phyloP scores from a whole-genome alignment of 2,113 vertebrate genomes.

The Hucho hucho region DNA sequence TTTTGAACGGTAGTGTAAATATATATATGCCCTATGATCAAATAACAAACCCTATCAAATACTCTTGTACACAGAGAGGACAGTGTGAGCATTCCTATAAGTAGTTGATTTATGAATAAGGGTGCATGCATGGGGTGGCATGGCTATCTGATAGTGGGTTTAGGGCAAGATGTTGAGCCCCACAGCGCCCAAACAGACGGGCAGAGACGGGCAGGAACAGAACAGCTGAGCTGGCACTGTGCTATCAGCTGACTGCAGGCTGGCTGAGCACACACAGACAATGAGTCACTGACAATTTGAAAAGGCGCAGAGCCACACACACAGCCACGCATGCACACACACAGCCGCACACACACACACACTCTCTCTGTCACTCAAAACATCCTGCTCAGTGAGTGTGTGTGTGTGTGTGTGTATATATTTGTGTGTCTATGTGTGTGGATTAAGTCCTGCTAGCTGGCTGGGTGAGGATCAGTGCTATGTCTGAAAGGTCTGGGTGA shows the following conservation, averaged over 20 bases:
- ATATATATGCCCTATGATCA: no score
- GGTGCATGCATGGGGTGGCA: not conserved
- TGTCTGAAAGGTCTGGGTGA: not conserved
- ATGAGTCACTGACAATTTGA: not conserved
- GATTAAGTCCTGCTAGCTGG: not conserved
- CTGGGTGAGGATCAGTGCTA: not conserved
- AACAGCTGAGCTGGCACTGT: conserved; percentile 65
- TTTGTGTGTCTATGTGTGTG: not conserved
- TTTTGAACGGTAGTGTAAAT: no score
- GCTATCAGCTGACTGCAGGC: conserved; percentile 60
- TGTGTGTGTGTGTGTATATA: not conserved
- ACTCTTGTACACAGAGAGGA: not conserved
- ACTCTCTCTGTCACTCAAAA: conserved; percentile 11
- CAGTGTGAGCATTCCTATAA: not conserved
- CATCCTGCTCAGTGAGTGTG: not conserved
- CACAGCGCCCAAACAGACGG: not conserved
- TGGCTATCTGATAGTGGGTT: not conserved
- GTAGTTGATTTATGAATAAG: not conserved
- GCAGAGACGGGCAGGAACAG: conserved; percentile 14
- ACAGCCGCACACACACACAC: no score
- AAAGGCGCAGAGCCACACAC: not conserved
- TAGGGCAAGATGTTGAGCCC: not conserved
- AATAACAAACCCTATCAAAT: not conserved
- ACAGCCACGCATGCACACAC: no score
- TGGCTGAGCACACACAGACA: conserved; percentile 42